Conservation (phyloP, 2,113 vertebrate genomes). For the Platichthys stellatus region DNA sequence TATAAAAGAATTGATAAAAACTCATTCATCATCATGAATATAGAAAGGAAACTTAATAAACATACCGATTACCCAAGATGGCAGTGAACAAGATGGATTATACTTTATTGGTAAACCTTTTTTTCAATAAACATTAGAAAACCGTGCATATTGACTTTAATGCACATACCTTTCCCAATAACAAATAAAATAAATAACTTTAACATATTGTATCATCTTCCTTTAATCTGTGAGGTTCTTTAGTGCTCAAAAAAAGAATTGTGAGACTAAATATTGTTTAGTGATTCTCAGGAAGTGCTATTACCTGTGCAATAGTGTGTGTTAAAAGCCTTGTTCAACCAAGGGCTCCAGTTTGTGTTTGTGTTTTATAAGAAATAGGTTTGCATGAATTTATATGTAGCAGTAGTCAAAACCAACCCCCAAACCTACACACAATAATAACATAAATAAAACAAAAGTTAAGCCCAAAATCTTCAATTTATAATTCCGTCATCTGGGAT, state of each 20-base stretch:
- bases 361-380: conserved; percentile 23
- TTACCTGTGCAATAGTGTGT: conserved; percentile 55
- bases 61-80: too few relatives aligned
- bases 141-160: too few relatives aligned
- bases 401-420: conserved; percentile 3
- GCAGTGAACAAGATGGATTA: too few relatives aligned
- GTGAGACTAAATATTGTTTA: conserved; percentile 38
- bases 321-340: conserved; percentile 21
- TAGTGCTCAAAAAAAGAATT: conserved; percentile 29
- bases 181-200: not conserved
- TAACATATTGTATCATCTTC: conserved; percentile 18
- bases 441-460: not conserved
- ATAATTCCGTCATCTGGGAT: conserved; percentile 1
- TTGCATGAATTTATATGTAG: conserved; percentile 7
- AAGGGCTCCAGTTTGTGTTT: conserved; percentile 10
- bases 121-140: too few relatives aligned
- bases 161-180: too few relatives aligned
- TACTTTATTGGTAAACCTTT: too few relatives aligned
- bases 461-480: not conserved
- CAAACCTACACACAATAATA: not conserved
- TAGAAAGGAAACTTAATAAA: too few relatives aligned
- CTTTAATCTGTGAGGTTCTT: conserved; percentile 16
- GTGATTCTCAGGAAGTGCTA: conserved; percentile 62
- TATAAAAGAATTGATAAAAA: too few relatives aligned
- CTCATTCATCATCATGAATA: too few relatives aligned